Evolutionary conservation across 1,140 invertebrate genomes (phyloP).

Genomic region (Dysdera silvatica): DNA sequence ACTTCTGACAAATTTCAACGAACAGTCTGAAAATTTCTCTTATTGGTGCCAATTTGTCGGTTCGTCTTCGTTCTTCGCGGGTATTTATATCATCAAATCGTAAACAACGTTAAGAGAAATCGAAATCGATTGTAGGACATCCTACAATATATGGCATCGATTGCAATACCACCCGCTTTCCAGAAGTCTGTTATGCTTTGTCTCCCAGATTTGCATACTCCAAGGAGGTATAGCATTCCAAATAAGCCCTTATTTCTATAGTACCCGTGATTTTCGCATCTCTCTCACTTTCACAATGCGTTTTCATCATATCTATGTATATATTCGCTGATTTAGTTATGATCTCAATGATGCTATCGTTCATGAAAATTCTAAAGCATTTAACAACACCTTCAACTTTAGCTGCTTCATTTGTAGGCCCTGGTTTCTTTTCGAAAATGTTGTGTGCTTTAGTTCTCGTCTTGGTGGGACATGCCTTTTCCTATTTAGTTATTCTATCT

Average conservation of each 20-base stretch:
- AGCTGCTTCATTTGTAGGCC: too few relatives aligned
- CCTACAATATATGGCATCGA: neutral
- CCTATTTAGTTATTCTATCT: too few relatives aligned
- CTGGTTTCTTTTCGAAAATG: too few relatives aligned
- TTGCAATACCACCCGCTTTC: neutral
- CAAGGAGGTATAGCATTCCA: constrained; percentile 6
- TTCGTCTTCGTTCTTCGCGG: neutral
- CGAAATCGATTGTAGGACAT: constrained; percentile 8
- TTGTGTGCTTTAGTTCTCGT: too few relatives aligned
- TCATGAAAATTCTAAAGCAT: too few relatives aligned
- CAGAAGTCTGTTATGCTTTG: neutral
- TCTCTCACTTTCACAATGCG: neutral
- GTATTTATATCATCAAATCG: constrained; percentile 10
- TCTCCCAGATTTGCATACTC: neutral
- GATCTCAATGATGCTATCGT: too few relatives aligned
- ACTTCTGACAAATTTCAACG: constrained; percentile 23
- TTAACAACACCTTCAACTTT: too few relatives aligned
- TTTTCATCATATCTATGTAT: neutral
- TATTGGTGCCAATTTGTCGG: constrained; percentile 22
- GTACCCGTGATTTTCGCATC: neutral
- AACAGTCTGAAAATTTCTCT: constrained; percentile 26
- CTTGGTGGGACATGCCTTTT: too few relatives aligned
- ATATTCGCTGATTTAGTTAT: neutral
- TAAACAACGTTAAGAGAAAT: constrained; percentile 5
- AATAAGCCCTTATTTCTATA: constrained; percentile 41